phyloP scores from a whole-genome alignment of 2,888 invertebrate genomes.

The Caenorhabditis sp. region DNA sequence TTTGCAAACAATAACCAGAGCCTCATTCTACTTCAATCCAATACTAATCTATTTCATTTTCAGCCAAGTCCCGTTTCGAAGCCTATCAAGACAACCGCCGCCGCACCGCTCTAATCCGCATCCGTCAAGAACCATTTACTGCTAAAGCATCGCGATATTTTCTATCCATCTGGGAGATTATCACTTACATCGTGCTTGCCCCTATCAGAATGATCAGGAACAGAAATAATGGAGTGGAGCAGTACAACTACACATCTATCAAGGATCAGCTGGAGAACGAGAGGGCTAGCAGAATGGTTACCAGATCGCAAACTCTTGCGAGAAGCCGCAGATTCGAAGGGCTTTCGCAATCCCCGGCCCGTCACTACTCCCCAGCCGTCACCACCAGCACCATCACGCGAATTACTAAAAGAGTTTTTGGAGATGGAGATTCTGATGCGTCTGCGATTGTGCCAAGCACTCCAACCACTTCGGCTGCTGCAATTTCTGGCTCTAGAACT shows the following conservation, averaged over 20 bases:
- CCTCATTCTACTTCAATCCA: too few relatives aligned
- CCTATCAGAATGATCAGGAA: constrained; percentile 1
- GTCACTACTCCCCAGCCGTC: neutral
- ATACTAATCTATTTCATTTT: too few relatives aligned
- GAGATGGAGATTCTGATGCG: too few relatives aligned
- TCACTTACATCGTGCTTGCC: constrained; percentile 1
- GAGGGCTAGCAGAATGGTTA: constrained; percentile 33
- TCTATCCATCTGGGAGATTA: constrained; percentile 3
- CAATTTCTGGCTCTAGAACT: neutral
- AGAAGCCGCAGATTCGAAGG: constrained; percentile 20
- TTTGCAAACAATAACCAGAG: too few relatives aligned
- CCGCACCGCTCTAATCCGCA: constrained; percentile 39
- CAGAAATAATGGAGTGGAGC: constrained; percentile 13
- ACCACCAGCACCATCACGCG: neutral
- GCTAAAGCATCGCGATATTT: constrained; percentile 8
- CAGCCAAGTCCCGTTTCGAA: constrained; percentile 16
- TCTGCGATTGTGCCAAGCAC: too few relatives aligned
- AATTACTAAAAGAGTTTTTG: constrained; percentile 16
- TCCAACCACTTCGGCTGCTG: neutral
- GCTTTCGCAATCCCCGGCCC: constrained; percentile 35
- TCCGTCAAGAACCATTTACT: constrained; percentile 29
- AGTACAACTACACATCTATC: constrained; percentile 42
- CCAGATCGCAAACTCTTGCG: constrained; percentile 18
- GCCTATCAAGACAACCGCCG: constrained; percentile 22
- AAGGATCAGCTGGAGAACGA: constrained; percentile 33